These are phyloP conservation scores for Emmelina monodactyla DNA, from an alignment of 2,888 invertebrate species.

Conservation along the genomic window DNA sequence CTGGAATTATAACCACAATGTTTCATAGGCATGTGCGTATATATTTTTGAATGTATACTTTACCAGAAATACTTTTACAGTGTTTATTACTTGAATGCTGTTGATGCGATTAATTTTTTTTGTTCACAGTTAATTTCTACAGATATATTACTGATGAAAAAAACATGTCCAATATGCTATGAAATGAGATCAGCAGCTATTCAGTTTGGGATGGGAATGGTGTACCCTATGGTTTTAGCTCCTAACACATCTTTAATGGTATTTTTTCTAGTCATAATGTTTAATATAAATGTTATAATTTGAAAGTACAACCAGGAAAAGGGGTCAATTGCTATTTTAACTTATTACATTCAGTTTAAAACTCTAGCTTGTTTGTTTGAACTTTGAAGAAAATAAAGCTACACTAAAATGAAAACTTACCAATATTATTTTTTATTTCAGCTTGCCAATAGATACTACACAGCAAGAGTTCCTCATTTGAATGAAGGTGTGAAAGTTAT, in stretches of 20 bases:
- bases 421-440: conserved; percentile 33
- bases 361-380: no score
- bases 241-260: conserved; percentile 70
- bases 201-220: conserved; percentile 59
- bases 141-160: conserved; percentile 62
- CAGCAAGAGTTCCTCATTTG: conserved; percentile 71
- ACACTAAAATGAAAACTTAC: conserved; percentile 1
- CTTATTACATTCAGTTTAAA: no score
- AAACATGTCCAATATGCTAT: conserved; percentile 71
- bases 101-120: neutral
- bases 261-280: no score
- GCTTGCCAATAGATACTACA: conserved; percentile 69
- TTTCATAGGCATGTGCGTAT: conserved; percentile 66
- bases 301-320: no score
- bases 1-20: conserved; percentile 59
- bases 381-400: no score
- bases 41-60: conserved; percentile 6
- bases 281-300: no score
- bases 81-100: neutral
- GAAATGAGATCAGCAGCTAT: conserved; percentile 66
- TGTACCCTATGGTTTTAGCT: conserved; percentile 69
- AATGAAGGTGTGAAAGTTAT: conserved; percentile 60
- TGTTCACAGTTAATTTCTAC: conserved; percentile 24
- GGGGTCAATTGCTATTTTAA: no score
- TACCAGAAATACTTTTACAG: conserved; percentile 7